Base-by-base conservation (phyloP, 2,888 invertebrate species). In the Caenorhabditis sulstoni region DNA sequence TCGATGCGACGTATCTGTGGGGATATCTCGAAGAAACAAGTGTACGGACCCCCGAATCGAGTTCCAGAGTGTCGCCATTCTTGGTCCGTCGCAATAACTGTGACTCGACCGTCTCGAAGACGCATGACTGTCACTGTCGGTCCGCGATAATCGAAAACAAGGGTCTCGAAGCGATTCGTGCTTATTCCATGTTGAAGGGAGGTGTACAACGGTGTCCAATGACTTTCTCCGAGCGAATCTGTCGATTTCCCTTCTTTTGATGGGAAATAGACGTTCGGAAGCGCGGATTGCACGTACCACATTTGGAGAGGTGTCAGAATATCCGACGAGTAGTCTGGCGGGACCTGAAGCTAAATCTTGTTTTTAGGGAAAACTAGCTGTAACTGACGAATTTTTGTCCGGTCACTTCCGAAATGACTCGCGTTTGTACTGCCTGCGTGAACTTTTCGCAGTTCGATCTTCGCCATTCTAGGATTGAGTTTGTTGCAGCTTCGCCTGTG, bases 81-180 rank as follows among this genome's bases (percentile, higher is more conserved):
- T 47, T 85, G 82, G 79, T 89, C 87, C 8, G 80, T 67, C 3
- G 87, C 86, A n/a, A 88, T 35, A 1, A 75, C 86, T 16, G 79
- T 81, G 11, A 83, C 53, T 8, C 84, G 52, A 4, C 55, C 65
- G 64, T 86, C 85, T 16, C 23, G 66, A 16, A 85, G 57, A 11
- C 84, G 59, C 35, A 88, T 77, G 8, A 89, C 80, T 9, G 84
- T 55, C 4, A 88, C 86, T 1, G 88, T 87, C 1, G 88, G 83
- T 0, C 87, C 86, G 3, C 82, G 82, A 67, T 89, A 89, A 52
- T 85, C 85, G 57, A 89, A 87, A 9, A 87, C 88, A 41, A 86
- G 80, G 5, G 82, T 81, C 70, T 89, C 89, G 65, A 89, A 89
- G n/a, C 88, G 83, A 70, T 87, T 89, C 9, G 85, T 84, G 47